These are phyloP conservation scores for Salticus scenicus DNA, from an alignment of 2,888 invertebrate species.

Conservation along the genomic window DNA sequence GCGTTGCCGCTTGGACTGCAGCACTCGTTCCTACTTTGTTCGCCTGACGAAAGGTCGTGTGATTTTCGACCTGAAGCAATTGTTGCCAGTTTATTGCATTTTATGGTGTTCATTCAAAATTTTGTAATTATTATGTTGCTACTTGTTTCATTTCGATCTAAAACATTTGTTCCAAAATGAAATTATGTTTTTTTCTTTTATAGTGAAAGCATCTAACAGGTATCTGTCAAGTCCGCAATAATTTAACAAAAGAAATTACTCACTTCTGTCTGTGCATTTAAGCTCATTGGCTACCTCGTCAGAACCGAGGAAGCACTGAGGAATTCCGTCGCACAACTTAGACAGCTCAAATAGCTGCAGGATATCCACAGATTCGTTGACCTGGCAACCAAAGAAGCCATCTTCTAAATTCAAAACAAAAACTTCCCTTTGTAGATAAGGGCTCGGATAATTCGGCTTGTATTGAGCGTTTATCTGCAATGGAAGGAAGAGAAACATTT, in stretches of 20 bases:
- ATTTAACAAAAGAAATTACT: slow-evolving; percentile 75
- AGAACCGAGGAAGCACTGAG: slow-evolving; percentile 93
- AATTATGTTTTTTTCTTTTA: too few species aligned
- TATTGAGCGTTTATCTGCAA: slow-evolving; percentile 71
- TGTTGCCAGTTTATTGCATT: too few species aligned
- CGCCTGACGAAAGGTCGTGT: too few species aligned
- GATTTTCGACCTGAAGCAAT: too few species aligned
- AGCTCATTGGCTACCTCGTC: slow-evolving; percentile 92
- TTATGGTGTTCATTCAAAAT: too few species aligned
- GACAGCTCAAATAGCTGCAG: slow-evolving; percentile 95
- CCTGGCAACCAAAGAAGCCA: slow-evolving; percentile 97
- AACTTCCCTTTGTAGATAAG: slow-evolving; percentile 82
- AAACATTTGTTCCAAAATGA: too few species aligned
- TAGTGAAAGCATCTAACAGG: too few species aligned
- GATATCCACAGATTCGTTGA: slow-evolving; percentile 95
- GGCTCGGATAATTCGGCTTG: slow-evolving; percentile 70
- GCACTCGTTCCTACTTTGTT: too few species aligned
- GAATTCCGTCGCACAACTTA: slow-evolving; percentile 92
- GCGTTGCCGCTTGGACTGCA: too few species aligned
- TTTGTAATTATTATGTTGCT: too few species aligned
- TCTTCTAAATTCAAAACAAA: slow-evolving; percentile 97
- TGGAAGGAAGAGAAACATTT: background rate
- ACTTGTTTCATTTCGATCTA: too few species aligned
- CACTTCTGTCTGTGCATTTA: slow-evolving; percentile 89
- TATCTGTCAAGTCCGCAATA: background rate